These are phyloP conservation scores for Xyliphius kryptos DNA, from an alignment of 2,113 vertebrate genomes.

Conservation along the genomic window DNA sequence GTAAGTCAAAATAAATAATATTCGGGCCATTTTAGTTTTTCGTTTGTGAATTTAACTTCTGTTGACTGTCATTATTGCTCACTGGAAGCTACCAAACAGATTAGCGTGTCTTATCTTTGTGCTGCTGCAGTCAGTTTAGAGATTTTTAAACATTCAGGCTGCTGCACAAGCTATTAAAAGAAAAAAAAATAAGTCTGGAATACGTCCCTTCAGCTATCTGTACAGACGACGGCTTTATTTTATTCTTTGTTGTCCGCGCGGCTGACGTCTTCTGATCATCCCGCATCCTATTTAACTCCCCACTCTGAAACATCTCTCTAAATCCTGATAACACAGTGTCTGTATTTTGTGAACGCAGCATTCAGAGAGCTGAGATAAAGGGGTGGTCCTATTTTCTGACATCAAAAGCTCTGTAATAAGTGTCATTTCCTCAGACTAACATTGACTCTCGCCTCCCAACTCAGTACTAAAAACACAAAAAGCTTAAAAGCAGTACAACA, in stretches of 20 bases:
- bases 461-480: not conserved
- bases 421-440: not conserved
- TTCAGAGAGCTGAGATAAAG: not conserved
- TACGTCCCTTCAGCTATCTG: too few relatives aligned
- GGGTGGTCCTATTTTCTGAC: slow-evolving; percentile 9
- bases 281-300: not conserved
- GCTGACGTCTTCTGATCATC: too few relatives aligned
- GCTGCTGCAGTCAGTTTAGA: too few relatives aligned
- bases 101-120: too few relatives aligned
- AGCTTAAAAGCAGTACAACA: not conserved
- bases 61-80: too few relatives aligned
- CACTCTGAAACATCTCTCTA: not conserved
- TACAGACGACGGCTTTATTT: too few relatives aligned
- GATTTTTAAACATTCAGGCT: too few relatives aligned
- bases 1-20: too few relatives aligned
- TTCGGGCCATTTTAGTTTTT: too few relatives aligned
- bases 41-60: too few relatives aligned
- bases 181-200: not conserved
- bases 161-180: not conserved
- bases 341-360: slow-evolving; percentile 1
- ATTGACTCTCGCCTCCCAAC: not conserved
- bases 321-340: not conserved
- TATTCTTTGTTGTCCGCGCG: too few relatives aligned
- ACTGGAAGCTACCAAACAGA: too few relatives aligned
- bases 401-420: slow-evolving; percentile 3